Base-by-base conservation (phyloP, 2,888 invertebrate genomes). In the Cerastis rubricosa region DNA sequence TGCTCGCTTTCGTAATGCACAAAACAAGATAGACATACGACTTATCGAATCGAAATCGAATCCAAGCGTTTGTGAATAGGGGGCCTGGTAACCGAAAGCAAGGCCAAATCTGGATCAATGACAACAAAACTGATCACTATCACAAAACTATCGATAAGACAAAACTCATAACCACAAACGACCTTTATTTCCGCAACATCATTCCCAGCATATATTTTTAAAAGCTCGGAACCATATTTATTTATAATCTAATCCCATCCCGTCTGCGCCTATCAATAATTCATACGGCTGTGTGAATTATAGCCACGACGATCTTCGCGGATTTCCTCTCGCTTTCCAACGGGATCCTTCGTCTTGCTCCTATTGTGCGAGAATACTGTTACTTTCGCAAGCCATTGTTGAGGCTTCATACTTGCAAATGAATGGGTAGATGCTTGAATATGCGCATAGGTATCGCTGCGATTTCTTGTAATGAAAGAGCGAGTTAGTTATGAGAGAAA, bases 221-320 rank as follows among this genome's bases (percentile, higher is more conserved):
- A 85, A 85, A 80, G 78, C 78, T 68, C 74, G 45, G n/a, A 79
- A 85, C 69, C 83, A 74, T 85, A 74, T 87, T 87, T 88, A 88
- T 88, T 89, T 89, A 85, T 85, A 89, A 87, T 85, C 82, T 88
- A 86, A 88, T 88, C 83, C 83, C 66, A 82, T 78, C 76, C 78
- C 74, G 88, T 85, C 88, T 85, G 87, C 81, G 87, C 85, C 88
- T 88, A 95, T 95, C 94, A 94, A 95, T 95, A 95, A 95, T 95
- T 95, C 95, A 95, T 95, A 88, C 81, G 85, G 87, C 79, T 81
- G 78, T 84, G 89, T 93, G 93, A 94, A 91, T 94, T 94, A 95
- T 94, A 89, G 91, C 90, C 85, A 84, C 88, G 89, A 92, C 92
- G 92, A 92, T 93, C 92, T 92, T 87, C 81, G 84, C 85, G 93